These are phyloP conservation scores for Chroicocephalus ridibundus DNA, from an alignment of 2,113 vertebrate species.

Conservation along the genomic window DNA sequence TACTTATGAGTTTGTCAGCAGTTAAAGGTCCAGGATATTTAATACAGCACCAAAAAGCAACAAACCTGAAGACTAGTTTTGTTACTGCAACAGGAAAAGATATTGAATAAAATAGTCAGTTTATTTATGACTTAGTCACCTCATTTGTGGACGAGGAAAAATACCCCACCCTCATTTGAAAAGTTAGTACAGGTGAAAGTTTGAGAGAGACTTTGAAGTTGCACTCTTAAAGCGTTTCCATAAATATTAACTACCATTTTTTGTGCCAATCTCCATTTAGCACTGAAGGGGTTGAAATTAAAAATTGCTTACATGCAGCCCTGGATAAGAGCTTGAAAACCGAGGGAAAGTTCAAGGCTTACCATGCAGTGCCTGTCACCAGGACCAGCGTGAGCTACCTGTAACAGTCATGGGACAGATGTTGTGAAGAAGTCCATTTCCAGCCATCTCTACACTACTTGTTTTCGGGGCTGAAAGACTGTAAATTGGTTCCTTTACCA, in stretches of 20 bases:
- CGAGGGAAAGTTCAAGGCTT: neutral
- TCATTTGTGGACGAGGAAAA: neutral
- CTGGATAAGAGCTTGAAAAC: neutral
- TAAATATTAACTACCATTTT: neutral
- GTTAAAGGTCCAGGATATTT: neutral
- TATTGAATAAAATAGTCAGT: accelerated
- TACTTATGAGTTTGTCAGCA: neutral
- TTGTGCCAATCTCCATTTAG: neutral
- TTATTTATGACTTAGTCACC: neutral
- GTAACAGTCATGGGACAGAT: neutral
- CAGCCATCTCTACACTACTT: neutral
- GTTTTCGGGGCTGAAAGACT: neutral
- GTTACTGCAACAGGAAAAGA: neutral
- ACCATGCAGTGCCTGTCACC: neutral
- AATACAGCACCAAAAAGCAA: neutral
- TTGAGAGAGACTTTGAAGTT: neutral
- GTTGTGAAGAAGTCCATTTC: neutral
- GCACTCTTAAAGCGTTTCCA: neutral
- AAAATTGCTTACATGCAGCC: neutral
- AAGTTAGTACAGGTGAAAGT: neutral
- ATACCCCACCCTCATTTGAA: neutral
- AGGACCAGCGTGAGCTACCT: neutral
- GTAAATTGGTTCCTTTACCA: neutral
- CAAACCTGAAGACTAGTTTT: neutral
- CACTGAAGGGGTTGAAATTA: neutral